Conservation (phyloP, 1,140 invertebrate species). For the Drosophila kikkawai region DNA sequence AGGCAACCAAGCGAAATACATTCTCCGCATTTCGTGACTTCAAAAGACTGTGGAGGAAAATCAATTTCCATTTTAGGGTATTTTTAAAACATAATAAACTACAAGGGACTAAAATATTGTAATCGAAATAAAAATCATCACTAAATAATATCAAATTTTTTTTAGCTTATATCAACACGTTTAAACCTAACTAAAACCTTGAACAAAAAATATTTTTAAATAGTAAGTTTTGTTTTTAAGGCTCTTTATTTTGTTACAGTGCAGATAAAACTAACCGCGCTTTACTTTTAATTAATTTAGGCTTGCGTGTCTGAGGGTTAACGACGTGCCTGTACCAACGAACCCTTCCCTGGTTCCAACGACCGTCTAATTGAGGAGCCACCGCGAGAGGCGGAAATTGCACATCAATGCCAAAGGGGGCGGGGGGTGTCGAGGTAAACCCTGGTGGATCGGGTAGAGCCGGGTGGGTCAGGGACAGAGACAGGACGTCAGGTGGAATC, state of each 20-base stretch:
- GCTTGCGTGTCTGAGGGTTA: constrained; percentile 26
- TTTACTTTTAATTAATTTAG: constrained; percentile 36
- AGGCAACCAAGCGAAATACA: constrained; percentile 11
- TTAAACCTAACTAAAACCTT: background rate
- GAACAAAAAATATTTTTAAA: background rate
- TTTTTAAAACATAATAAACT: background rate
- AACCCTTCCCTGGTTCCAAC: constrained; percentile 11
- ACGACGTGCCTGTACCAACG: constrained; percentile 7
- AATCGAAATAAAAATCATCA: background rate
- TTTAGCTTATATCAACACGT: too few species aligned
- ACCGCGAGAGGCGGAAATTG: constrained; percentile 36
- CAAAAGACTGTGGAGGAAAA: constrained; percentile 1
- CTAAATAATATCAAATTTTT: background rate
- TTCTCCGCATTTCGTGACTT: background rate
- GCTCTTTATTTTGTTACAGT: background rate
- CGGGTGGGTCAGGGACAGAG: constrained; percentile 2
- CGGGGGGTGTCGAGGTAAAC: background rate
- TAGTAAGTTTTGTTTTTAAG: background rate
- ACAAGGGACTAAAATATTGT: background rate
- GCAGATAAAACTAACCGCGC: constrained; percentile 7
- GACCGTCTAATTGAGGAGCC: constrained; percentile 30
- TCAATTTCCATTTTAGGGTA: background rate
- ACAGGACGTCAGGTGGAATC: constrained; percentile 21
- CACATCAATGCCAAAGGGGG: constrained; percentile 30
- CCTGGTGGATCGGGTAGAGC: background rate